phyloP scores from a whole-genome alignment of 2,113 vertebrate species.

The Notarius quadriscutis region DNA sequence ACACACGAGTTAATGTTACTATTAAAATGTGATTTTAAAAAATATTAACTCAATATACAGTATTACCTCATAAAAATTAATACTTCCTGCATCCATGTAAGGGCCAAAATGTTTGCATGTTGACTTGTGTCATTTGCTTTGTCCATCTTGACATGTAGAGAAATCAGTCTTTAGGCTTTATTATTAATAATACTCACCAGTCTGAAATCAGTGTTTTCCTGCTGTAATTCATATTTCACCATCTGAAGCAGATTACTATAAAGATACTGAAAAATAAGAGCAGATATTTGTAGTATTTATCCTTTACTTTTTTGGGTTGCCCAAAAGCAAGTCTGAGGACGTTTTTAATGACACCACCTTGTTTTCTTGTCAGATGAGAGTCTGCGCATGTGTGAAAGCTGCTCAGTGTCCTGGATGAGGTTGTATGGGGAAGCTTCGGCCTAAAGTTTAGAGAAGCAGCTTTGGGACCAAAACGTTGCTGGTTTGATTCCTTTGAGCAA shows the following conservation, averaged over 20 bases:
- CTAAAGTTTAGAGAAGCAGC: no score
- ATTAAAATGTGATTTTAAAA: no score
- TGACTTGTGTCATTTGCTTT: constrained; percentile 63
- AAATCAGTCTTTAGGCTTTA: constrained; percentile 62
- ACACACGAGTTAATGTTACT: no score
- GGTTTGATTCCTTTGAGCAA: no score
- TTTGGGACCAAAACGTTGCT: no score
- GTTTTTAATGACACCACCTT: background rate
- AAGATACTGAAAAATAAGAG: no score
- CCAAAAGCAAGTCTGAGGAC: background rate
- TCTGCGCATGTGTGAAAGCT: constrained; percentile 1
- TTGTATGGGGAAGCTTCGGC: no score
- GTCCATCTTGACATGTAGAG: constrained; percentile 46
- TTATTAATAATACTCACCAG: constrained; percentile 60
- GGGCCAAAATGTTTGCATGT: constrained; percentile 66
- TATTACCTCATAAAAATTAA: background rate
- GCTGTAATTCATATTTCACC: constrained; percentile 64
- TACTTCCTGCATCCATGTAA: constrained; percentile 56
- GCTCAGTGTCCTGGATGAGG: constrained; percentile 61
- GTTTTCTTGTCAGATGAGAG: background rate
- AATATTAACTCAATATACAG: no score
- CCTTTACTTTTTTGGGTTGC: background rate
- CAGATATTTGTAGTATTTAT: background rate
- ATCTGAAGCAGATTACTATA: background rate
- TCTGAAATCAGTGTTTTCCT: constrained; percentile 66